Base-by-base conservation (phyloP, 2,113 vertebrate species). In the Cacatua alba region DNA sequence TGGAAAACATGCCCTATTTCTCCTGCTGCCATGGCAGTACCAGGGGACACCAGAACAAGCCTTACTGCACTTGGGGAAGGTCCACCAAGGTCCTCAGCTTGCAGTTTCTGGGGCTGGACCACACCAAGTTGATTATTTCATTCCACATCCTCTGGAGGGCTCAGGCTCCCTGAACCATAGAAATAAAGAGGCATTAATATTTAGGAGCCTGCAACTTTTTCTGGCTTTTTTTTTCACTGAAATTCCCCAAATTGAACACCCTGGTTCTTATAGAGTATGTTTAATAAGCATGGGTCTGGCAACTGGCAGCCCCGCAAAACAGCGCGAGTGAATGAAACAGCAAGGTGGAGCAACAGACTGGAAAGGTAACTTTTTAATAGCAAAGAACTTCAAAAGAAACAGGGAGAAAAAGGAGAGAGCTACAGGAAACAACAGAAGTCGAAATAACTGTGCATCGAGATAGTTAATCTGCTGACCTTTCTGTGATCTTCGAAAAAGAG, bases 401-500 rank as follows among this genome's bases (percentile, higher is more conserved):
- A 39, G 26, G 29, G 19, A 79, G 31, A 48, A 64, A 44, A 63
- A 7, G 8, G 6, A 46, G 31, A 53, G 46, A n/a, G 11, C 29
- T 28, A 8, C 3, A 57, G 62, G 33, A 67, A 77, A 28, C 29
- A n/a, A 48, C 0, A 8, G 5, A 43, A 76, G 57, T 25, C 1
- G 3, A 88, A 72, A 21, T 31, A 76, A 49, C 39, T 60, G 31
- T 4, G 1, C 48, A 44, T 15, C 1, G 7, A 46, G 25, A 72
- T 1, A 60, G 67, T 31, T 59, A 16, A 71, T 55, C 31, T 46
- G 17, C 75, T 64, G 49, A 31, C 16, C 26, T 39, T 69, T 33
- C 72, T 2, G 1, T 1, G 29, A 29, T 43, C 44, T n/a, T 23
- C 0, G 0, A 86, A 83, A 29, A 51, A 69, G 74, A 69, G 20